Conservation (phyloP, 2,888 invertebrate genomes). For the Trissolcus brochymenae region DNA sequence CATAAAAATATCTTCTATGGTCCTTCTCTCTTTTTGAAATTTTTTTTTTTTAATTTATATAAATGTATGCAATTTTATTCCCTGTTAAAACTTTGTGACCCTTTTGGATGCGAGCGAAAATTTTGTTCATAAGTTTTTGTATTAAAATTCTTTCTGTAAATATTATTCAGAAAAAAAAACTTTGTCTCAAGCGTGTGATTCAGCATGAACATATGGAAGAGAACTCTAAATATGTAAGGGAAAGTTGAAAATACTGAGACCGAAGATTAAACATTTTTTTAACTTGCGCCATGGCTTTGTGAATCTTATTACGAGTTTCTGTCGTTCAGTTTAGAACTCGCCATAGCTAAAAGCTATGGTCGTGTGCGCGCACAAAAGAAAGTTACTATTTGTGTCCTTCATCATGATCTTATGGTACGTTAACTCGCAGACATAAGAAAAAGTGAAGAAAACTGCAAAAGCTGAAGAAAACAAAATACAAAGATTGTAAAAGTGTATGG, state of each 20-base stretch:
- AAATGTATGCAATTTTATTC: too few relatives aligned
- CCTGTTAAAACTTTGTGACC: too few relatives aligned
- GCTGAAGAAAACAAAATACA: conserved; percentile 38
- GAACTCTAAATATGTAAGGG: neutral
- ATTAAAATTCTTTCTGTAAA: too few relatives aligned
- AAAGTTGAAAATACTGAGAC: neutral
- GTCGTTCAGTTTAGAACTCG: conserved; percentile 23
- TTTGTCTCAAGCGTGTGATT: too few relatives aligned
- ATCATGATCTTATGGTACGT: conserved; percentile 26
- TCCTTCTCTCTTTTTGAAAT: too few relatives aligned
- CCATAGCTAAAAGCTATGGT: conserved; percentile 16
- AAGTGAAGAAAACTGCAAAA: conserved; percentile 33
- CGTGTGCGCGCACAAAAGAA: conserved; percentile 9
- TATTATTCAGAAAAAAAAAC: too few relatives aligned
- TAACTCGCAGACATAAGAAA: conserved; percentile 32
- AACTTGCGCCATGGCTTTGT: conserved; percentile 10
- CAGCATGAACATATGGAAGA: too few relatives aligned
- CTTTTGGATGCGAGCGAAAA: too few relatives aligned
- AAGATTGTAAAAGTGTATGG: conserved; percentile 39
- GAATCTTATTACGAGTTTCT: conserved; percentile 26
- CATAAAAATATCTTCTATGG: neutral
- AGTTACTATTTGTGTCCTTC: conserved; percentile 32
- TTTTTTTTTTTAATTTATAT: too few relatives aligned
- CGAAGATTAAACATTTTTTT: conserved; percentile 16
- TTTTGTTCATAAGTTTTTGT: too few relatives aligned